Conservation (phyloP, 2,113 vertebrate genomes). For the Archocentrus centrarchus region DNA sequence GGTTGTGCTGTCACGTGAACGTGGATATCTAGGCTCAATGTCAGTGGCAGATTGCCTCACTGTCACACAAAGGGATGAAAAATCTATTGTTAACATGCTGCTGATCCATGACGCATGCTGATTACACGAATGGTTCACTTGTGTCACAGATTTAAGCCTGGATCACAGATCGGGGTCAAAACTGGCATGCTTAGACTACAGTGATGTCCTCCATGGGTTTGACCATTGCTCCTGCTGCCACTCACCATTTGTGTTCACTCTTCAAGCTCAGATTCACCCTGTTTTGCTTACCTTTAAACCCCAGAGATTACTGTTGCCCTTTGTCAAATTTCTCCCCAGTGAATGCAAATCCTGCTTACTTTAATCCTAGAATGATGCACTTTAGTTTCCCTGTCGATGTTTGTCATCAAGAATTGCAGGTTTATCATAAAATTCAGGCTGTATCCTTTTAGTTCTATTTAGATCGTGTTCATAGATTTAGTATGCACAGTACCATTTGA, state of each 20-base stretch:
- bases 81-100: conserved; percentile 53
- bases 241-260: conserved; percentile 18
- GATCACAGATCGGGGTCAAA: not conserved
- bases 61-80: conserved; percentile 38
- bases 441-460: not conserved
- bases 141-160: conserved; percentile 4
- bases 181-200: conserved; percentile 5
- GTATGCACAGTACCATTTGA: not conserved
- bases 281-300: conserved; percentile 38
- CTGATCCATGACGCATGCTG: conserved; percentile 40
- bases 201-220: conserved; percentile 35
- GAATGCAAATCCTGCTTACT: not conserved
- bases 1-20: conserved; percentile 15
- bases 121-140: conserved; percentile 28
- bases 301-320: conserved; percentile 2
- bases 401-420: not conserved
- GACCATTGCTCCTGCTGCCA: conserved; percentile 29
- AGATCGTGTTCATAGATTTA: not conserved
- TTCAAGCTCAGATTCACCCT: conserved; percentile 8
- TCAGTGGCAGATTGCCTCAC: conserved; percentile 42
- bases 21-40: conserved; percentile 4
- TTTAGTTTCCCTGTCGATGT: not conserved
- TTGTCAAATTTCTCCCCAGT: conserved; percentile 4
- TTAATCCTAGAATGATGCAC: not conserved
- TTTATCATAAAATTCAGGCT: not conserved